Percentiles rank a stretch among this genome's conserved stretches.
Conservation (phyloP, 2,797 vertebrate species). For the Halcyon smyrnensis region DNA sequence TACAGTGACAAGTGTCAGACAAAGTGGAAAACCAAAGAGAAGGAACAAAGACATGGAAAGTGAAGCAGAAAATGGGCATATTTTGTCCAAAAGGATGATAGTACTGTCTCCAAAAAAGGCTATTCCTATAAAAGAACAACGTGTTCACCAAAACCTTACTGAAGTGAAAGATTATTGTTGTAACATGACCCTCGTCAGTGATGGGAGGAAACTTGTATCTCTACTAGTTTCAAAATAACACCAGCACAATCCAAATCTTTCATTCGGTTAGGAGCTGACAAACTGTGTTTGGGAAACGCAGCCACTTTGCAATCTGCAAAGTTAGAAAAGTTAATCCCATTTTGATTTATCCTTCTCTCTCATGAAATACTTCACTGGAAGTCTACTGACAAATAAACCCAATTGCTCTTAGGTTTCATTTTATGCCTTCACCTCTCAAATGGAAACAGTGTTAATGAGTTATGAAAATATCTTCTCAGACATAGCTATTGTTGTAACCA, state of each 20-base stretch:
- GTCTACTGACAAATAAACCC: neutral
- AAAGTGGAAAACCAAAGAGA: neutral
- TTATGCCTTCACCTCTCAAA: neutral
- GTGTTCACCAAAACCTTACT: neutral
- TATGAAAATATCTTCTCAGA: conserved; percentile 22
- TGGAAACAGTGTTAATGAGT: conserved; percentile 13
- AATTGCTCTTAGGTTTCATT: neutral
- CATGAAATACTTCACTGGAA: neutral
- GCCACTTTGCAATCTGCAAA: neutral
- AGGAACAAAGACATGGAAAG: neutral
- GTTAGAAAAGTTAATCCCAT: neutral
- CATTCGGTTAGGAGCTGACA: neutral
- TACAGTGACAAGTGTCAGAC: neutral
- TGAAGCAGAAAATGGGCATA: neutral
- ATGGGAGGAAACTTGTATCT: neutral
- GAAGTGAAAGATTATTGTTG: neutral
- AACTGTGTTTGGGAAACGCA: neutral
- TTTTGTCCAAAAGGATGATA: neutral
- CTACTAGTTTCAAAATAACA: neutral
- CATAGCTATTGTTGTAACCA: neutral
- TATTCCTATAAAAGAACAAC: neutral
- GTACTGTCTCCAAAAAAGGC: neutral
- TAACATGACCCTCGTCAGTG: neutral
- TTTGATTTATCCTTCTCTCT: neutral
- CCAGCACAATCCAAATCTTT: neutral